Conservation (phyloP, 2,113 vertebrate genomes). For the Ceyx melanurus region DNA sequence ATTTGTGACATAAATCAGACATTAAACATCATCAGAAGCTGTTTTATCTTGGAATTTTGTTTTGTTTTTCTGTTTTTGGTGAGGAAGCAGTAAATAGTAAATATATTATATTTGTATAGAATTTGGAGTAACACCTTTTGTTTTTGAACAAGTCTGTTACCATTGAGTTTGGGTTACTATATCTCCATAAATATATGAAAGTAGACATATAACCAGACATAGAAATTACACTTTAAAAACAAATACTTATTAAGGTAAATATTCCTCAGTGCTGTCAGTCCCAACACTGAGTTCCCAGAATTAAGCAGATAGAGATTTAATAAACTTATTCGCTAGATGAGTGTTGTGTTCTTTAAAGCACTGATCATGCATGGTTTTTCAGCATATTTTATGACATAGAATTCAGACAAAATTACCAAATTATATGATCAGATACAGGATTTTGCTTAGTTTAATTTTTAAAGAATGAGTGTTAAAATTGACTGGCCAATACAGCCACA, state of each 20-base stretch:
- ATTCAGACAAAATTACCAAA: not conserved
- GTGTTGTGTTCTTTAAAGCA: not conserved
- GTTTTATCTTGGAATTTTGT: not conserved
- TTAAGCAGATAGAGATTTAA: not conserved
- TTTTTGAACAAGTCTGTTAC: not conserved
- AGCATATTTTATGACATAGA: not conserved
- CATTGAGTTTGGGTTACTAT: not conserved
- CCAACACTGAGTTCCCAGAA: not conserved
- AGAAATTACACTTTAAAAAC: not conserved
- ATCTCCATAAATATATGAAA: not conserved
- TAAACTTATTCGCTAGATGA: not conserved
- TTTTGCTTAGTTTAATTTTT: not conserved
- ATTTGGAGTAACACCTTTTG: not conserved
- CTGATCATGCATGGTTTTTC: accelerated
- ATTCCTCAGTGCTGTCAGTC: not conserved
- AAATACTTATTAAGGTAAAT: not conserved
- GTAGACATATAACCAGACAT: not conserved
- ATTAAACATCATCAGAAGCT: not conserved
- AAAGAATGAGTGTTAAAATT: not conserved
- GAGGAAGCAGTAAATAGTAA: not conserved
- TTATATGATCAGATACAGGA: not conserved
- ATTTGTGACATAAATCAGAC: not conserved
- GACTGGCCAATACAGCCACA: not conserved
- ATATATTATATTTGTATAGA: not conserved
- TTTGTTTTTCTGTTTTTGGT: not conserved